A percentile compares a stretch with the other conserved stretches of the same genome.
These are phyloP conservation scores for Oxytorus armatus DNA, from an alignment of 2,888 invertebrate genomes.

Conservation along the genomic window DNA sequence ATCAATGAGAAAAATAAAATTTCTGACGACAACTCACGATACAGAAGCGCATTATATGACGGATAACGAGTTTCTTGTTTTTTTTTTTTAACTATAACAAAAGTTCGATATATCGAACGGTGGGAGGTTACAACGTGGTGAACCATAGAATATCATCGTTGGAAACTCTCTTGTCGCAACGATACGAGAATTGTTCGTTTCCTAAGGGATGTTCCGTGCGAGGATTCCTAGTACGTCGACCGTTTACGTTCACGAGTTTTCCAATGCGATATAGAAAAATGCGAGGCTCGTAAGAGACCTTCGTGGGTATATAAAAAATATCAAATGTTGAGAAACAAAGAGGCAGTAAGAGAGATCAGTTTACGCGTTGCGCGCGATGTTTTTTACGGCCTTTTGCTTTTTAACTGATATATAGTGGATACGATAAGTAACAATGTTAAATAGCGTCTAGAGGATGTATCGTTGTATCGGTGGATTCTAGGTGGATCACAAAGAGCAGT, in stretches of 20 bases:
- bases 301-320: too few relatives aligned
- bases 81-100: not conserved
- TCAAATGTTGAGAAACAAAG: too few relatives aligned
- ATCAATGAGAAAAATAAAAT: too few relatives aligned
- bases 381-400: not conserved
- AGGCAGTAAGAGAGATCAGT: too few relatives aligned
- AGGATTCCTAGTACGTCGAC: too few relatives aligned
- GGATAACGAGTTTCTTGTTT: conserved; percentile 54
- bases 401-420: not conserved
- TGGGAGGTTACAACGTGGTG: not conserved
- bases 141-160: not conserved
- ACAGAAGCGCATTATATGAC: too few relatives aligned
- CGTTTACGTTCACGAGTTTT: too few relatives aligned
- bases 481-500: not conserved
- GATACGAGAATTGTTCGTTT: conserved; percentile 12
- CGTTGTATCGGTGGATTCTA: not conserved
- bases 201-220: not conserved
- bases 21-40: too few relatives aligned
- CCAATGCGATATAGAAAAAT: too few relatives aligned
- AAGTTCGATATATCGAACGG: conserved; percentile 1
- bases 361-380: not conserved
- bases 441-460: not conserved
- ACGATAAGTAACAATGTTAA: not conserved
- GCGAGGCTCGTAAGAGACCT: too few relatives aligned
- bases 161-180: not conserved